Conservation (phyloP, 2,888 invertebrate species). For the Andrena marginata region DNA sequence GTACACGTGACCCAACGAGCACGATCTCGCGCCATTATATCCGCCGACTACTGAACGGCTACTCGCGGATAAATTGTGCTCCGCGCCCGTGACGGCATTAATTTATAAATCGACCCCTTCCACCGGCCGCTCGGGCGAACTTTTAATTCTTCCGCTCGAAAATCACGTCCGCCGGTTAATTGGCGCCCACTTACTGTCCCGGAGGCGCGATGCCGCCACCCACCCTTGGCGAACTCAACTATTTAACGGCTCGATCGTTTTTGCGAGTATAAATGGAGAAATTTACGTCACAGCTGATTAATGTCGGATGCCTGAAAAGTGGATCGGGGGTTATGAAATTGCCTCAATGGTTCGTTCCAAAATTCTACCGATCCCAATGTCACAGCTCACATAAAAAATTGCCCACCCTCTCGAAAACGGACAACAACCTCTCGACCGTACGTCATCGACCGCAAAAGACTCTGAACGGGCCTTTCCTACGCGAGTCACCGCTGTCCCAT, state of each 20-base stretch:
- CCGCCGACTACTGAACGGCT: slow-evolving; percentile 5
- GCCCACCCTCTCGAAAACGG: no score
- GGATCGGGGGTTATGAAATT: not conserved
- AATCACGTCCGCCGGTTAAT: slow-evolving; percentile 34
- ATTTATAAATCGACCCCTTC: slow-evolving; percentile 46
- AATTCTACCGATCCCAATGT: no score
- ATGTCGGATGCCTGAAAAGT: not conserved
- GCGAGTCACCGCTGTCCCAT: not conserved
- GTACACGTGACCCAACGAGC: slow-evolving; percentile 8
- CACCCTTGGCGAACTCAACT: not conserved
- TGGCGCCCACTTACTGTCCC: slow-evolving; percentile 27
- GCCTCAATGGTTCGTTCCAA: not conserved
- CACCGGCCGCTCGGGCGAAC: not conserved
- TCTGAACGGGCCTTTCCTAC: no score
- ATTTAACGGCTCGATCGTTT: slow-evolving; percentile 34
- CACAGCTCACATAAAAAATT: no score
- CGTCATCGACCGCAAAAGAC: no score
- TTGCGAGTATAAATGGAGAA: not conserved
- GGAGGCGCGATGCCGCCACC: not conserved
- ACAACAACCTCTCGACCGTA: no score
- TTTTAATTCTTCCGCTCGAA: slow-evolving; percentile 19
- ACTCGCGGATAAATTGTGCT: slow-evolving; percentile 26
- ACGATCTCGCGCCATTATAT: slow-evolving; percentile 12
- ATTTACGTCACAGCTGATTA: not conserved
- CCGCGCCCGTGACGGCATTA: slow-evolving; percentile 33